These are phyloP conservation scores for Ptiloglossa arizonensis DNA, from an alignment of 1,140 invertebrate species.

Conservation along the genomic window DNA sequence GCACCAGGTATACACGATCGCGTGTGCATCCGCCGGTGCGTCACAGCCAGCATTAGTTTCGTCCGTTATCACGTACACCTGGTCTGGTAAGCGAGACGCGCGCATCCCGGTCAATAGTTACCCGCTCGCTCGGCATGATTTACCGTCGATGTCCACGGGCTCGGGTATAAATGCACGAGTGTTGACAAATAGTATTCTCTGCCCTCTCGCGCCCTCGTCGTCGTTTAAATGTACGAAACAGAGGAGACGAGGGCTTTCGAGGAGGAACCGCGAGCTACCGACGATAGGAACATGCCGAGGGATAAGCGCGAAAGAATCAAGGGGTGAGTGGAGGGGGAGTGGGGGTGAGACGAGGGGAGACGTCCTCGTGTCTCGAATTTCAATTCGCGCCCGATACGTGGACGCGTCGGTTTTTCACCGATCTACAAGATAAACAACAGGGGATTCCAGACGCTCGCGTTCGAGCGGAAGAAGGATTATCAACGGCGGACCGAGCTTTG, in stretches of 20 bases:
- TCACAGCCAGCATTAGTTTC: neutral
- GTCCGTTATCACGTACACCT: too few relatives aligned
- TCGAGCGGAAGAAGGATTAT: neutral
- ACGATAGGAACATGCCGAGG: neutral
- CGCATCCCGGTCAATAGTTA: constrained; percentile 62
- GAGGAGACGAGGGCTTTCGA: neutral
- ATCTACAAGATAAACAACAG: constrained; percentile 11
- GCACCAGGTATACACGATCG: constrained; percentile 1
- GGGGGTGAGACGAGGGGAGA: too few relatives aligned
- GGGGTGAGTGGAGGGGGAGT: too few relatives aligned
- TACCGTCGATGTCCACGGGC: constrained; percentile 58
- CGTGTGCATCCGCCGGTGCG: neutral
- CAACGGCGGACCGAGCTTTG: neutral
- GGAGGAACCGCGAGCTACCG: neutral
- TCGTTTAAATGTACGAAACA: constrained; percentile 30
- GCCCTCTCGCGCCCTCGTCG: neutral
- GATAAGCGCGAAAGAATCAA: neutral
- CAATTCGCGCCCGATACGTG: constrained; percentile 24
- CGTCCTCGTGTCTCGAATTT: constrained; percentile 17
- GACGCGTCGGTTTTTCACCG: neutral
- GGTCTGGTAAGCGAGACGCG: too few relatives aligned
- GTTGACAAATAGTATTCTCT: constrained; percentile 70
- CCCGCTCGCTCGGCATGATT: constrained; percentile 59
- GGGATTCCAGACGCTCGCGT: neutral
- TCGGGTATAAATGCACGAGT: constrained; percentile 64